Evolutionary conservation across 1,140 invertebrate genomes (phyloP).

Genomic region (Tribolium castaneum): DNA sequence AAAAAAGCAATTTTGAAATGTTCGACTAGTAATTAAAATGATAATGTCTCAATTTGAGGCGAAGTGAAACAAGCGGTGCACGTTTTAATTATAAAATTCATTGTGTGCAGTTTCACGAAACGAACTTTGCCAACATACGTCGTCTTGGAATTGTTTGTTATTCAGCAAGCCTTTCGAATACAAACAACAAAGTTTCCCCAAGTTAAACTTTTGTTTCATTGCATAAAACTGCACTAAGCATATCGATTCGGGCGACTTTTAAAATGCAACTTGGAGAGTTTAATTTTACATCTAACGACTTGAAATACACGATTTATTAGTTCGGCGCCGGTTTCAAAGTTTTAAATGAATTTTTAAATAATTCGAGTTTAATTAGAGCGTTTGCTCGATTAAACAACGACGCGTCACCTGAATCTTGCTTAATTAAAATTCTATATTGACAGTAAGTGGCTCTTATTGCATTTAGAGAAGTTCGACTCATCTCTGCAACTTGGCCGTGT

Average conservation of each 20-base stretch:
- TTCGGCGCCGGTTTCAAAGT: background rate
- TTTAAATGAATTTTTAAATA: slow-evolving; percentile 31
- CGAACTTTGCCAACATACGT: slow-evolving; percentile 13
- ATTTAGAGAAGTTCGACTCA: background rate
- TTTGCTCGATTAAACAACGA: slow-evolving; percentile 2
- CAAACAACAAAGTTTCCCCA: slow-evolving; percentile 1
- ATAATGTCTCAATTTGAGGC: background rate
- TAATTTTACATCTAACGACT: slow-evolving; percentile 27
- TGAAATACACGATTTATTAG: slow-evolving; percentile 15
- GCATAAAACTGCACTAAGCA: slow-evolving; percentile 20
- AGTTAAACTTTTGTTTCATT: slow-evolving; percentile 25
- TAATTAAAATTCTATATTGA: slow-evolving; percentile 40
- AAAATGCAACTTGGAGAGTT: slow-evolving; percentile 14
- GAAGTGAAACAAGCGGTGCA: background rate
- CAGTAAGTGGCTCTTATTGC: slow-evolving; percentile 19
- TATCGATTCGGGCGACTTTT: slow-evolving; percentile 25
- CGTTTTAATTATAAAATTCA: slow-evolving; percentile 24
- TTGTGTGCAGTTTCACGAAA: background rate
- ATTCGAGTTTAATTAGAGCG: background rate
- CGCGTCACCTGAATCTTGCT: slow-evolving; percentile 8
- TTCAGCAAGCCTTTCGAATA: background rate
- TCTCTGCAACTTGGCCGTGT: background rate
- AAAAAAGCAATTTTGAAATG: background rate
- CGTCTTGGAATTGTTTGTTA: slow-evolving; percentile 19
- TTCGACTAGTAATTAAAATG: background rate